These are phyloP conservation scores for Ciconia boyciana DNA, from an alignment of 2,113 vertebrate genomes.

Conservation along the genomic window DNA sequence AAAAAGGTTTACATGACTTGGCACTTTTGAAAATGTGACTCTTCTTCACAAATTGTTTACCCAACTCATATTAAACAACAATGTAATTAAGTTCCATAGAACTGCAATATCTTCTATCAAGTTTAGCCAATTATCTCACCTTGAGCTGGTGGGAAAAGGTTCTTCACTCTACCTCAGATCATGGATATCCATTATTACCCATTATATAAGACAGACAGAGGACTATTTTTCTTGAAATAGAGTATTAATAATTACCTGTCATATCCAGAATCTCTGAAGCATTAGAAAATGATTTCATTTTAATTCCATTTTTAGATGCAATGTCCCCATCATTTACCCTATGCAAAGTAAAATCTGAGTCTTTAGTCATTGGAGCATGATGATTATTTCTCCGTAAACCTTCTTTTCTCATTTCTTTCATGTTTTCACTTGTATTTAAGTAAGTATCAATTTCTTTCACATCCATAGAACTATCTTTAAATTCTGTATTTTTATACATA, in stretches of 20 bases:
- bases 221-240: conserved; percentile 35
- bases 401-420: conserved; percentile 64
- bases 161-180: neutral
- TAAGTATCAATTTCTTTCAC: conserved; percentile 31
- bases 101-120: neutral
- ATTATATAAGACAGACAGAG: neutral
- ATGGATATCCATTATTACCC: neutral
- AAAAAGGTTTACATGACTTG: neutral
- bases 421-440: conserved; percentile 45
- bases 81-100: neutral
- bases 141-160: neutral
- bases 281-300: conserved; percentile 74
- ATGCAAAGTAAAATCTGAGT: conserved; percentile 61
- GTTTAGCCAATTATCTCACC: neutral
- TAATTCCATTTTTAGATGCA: conserved; percentile 68
- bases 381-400: conserved; percentile 56
- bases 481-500: conserved; percentile 44
- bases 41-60: neutral
- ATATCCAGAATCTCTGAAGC: conserved; percentile 71
- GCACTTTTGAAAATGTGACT: neutral
- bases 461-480: neutral
- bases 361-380: conserved; percentile 55
- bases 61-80: neutral
- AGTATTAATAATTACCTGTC: conserved; percentile 78
- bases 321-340: conserved; percentile 53